Conservation (phyloP, 2,888 invertebrate genomes). For the Campoletis raptor region DNA sequence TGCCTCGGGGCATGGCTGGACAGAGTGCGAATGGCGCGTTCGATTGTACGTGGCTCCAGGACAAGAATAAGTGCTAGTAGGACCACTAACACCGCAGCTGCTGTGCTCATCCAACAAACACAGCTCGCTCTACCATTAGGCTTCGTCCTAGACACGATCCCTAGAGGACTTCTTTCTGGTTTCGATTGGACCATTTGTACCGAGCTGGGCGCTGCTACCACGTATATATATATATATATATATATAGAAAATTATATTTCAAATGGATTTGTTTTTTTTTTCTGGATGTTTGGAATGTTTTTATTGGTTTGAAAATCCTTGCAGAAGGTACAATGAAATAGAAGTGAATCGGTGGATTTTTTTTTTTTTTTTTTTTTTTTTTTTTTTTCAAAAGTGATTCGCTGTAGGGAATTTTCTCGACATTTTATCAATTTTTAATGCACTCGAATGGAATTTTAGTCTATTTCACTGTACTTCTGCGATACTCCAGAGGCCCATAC, state of each 20-base stretch:
- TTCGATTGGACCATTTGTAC: conserved; percentile 79
- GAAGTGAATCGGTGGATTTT: conserved; percentile 12
- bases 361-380: neutral
- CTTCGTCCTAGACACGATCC: conserved; percentile 80
- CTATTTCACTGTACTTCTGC: conserved; percentile 65
- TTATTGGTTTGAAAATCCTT: conserved; percentile 19
- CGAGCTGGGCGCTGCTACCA: conserved; percentile 79
- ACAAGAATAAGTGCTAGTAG: conserved; percentile 82
- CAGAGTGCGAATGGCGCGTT: conserved; percentile 80
- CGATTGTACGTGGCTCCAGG: conserved; percentile 82
- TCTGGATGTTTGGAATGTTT: neutral
- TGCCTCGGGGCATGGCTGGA: conserved; percentile 83
- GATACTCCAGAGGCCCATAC: conserved; percentile 36
- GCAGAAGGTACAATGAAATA: conserved; percentile 68
- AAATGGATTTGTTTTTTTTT: conserved; percentile 68
- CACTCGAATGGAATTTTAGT: neutral
- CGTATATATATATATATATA: too few relatives aligned
- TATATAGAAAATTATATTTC: conserved; percentile 74
- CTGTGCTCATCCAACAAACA: conserved; percentile 81
- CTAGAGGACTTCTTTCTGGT: conserved; percentile 79
- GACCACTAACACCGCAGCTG: conserved; percentile 80
- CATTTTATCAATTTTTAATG: neutral
- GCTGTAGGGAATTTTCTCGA: neutral
- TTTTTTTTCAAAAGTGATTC: neutral
- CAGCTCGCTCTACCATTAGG: conserved; percentile 77